Evolutionary conservation across 2,797 vertebrate species (phyloP).

Genomic region (Epinephelus malabaricus): DNA sequence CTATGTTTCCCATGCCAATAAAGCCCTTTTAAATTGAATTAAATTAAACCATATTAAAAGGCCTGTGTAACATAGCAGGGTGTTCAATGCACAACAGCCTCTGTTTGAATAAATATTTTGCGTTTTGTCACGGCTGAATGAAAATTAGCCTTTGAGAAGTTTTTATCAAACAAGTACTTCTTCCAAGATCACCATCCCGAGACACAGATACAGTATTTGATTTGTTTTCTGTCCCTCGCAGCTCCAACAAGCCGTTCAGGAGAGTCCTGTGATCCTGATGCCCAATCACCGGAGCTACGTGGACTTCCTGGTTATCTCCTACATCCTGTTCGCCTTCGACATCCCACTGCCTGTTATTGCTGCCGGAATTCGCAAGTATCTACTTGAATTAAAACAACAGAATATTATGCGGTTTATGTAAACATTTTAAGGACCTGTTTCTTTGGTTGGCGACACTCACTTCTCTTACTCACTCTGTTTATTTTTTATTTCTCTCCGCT

Average conservation of each 20-base stretch:
- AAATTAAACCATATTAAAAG: no score
- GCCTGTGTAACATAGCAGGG: no score
- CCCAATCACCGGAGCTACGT: constrained; percentile 97
- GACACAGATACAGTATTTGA: neutral
- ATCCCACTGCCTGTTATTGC: constrained; percentile 95
- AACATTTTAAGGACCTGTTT: neutral
- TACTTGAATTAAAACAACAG: constrained; percentile 49
- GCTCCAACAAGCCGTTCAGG: constrained; percentile 92
- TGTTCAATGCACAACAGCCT: no score
- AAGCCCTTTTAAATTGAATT: no score
- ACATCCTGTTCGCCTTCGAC: constrained; percentile 93
- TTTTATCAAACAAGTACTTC: neutral
- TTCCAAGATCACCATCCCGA: neutral
- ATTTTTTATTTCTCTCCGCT: neutral
- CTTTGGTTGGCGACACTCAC: neutral
- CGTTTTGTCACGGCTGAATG: no score
- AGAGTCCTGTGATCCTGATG: constrained; percentile 94
- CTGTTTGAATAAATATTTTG: no score
- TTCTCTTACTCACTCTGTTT: neutral
- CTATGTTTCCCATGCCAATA: no score
- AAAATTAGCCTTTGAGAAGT: no score
- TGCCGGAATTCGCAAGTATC: constrained; percentile 95
- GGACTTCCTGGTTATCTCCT: constrained; percentile 95
- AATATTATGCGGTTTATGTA: neutral
- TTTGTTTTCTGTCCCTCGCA: constrained; percentile 58